Evolutionary conservation across 2,888 invertebrate species (phyloP).

Genomic region (Meliscaeva auricollis): DNA sequence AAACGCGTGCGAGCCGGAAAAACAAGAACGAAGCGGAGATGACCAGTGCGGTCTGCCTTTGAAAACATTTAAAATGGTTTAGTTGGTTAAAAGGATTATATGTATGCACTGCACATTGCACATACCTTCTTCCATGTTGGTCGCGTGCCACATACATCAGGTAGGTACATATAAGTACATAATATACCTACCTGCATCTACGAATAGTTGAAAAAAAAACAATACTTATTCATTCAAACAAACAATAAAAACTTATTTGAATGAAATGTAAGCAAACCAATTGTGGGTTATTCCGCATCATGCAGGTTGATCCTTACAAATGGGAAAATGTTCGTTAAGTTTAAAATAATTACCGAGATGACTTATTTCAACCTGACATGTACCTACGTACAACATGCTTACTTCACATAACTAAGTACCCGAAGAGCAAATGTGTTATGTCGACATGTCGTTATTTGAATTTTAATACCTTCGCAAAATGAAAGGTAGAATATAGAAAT

Average conservation of each 20-base stretch:
- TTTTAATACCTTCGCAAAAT: conserved; percentile 10
- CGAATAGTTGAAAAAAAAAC: neutral
- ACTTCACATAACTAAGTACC: neutral
- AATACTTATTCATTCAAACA: conserved; percentile 44
- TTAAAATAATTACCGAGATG: conserved; percentile 37
- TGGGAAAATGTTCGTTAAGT: conserved; percentile 23
- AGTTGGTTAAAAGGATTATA: conserved; percentile 53
- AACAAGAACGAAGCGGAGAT: neutral
- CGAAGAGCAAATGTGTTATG: conserved; percentile 27
- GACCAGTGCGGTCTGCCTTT: conserved; percentile 30
- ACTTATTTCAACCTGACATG: conserved; percentile 45
- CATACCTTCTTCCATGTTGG: no score
- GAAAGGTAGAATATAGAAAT: neutral
- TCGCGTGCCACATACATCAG: conserved; percentile 55
- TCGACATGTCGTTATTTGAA: conserved; percentile 10
- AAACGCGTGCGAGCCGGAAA: conserved; percentile 1
- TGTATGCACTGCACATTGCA: conserved; percentile 13
- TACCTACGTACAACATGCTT: no score
- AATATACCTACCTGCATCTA: conserved; percentile 11
- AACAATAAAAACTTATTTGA: conserved; percentile 1
- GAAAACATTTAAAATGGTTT: conserved; percentile 58
- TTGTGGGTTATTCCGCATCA: conserved; percentile 35
- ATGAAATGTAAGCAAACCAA: conserved; percentile 49
- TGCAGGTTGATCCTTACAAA: conserved; percentile 46
- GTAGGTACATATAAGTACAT: no score